phyloP scores from a whole-genome alignment of 2,113 vertebrate species.

The Nannobrachium achirus region DNA sequence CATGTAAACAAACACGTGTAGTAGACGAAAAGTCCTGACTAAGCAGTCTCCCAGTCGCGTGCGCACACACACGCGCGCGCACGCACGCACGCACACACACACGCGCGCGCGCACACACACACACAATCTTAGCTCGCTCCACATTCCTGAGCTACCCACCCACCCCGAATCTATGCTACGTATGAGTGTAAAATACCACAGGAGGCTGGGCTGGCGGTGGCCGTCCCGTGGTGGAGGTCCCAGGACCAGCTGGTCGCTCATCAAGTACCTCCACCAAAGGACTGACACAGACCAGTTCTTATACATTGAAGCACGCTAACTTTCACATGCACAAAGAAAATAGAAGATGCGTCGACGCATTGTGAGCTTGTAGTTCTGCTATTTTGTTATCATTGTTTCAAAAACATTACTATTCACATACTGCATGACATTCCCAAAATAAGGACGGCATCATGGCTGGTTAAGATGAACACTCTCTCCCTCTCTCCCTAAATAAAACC shows the following conservation, averaged over 20 bases:
- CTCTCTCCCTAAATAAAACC: conserved; percentile 77
- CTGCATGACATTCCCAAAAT: no score
- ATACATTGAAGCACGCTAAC: conserved; percentile 76
- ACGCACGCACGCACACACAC: conserved; percentile 12
- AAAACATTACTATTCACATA: no score
- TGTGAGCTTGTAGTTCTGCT: no score
- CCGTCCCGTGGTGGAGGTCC: no score
- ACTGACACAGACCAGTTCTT: conserved; percentile 63
- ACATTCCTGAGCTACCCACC: conserved; percentile 62
- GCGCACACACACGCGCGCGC: conserved; percentile 1
- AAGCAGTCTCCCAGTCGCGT: neutral
- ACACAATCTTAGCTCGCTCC: conserved; percentile 51
- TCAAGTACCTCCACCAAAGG: conserved; percentile 36
- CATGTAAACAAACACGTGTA: neutral
- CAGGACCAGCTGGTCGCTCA: conserved; percentile 64
- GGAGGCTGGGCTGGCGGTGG: conserved; percentile 56
- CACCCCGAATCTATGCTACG: conserved; percentile 62
- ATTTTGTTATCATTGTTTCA: no score
- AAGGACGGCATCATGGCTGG: neutral
- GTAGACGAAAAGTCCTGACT: neutral
- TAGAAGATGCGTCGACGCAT: no score
- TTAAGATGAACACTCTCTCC: conserved; percentile 66
- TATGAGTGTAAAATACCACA: conserved; percentile 70
- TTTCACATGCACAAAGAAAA: conserved; percentile 44
- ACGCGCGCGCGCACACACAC: conserved; percentile 34